Base-by-base conservation (phyloP, 2,888 invertebrate species). In the Xanthia togata region DNA sequence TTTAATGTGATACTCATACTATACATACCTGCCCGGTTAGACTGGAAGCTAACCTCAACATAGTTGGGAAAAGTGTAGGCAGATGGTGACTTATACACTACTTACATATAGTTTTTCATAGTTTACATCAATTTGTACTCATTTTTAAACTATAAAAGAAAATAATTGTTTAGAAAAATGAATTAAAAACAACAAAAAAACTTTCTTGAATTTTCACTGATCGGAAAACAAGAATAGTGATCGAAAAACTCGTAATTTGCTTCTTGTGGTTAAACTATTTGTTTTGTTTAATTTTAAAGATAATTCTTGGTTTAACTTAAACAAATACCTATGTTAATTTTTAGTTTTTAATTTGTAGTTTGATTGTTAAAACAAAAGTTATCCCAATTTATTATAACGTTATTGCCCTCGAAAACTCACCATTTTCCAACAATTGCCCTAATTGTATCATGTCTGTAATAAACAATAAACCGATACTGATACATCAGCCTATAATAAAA, bases 381-480 rank as follows among this genome's bases (percentile, higher is more conserved):
- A 5, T 11, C 2, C 20, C 20, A n/a, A 23, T 50, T 26, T 12
- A 23, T 53, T 17, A 11, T 20, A 26, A 5, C 23, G 26, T 38
- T n/a, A 17, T 50, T 2, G 50, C 50, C 50, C 31, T 20, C 5
- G 8, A 2, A 31, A 26, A 31, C 4, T 57, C 4, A 0, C 1
- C 4, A n/a, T 69, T 35, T 69, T 62, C n/a, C 23, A 53, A 59
- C 8, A 14, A 20, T 14, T 23, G 53, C 38, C 23, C 0, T 44
- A 63, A 38, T 63, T 47, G 72, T 14, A 38, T 47, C 26, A 55
- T 64, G 41, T 57, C 55, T 73, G 53, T 67, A 57, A 79, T 71
- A 50, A 70, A 74, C 64, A 74, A 26, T 63, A 73, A 12, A 26
- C 38, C 59, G 69, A 53, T 72, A 79, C 38, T 76, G 62, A 65